Evolutionary conservation across 2,113 vertebrate species (phyloP), one percentile per base, ranked within the genome.

Genomic region (Vanacampus margaritifer): DNA sequence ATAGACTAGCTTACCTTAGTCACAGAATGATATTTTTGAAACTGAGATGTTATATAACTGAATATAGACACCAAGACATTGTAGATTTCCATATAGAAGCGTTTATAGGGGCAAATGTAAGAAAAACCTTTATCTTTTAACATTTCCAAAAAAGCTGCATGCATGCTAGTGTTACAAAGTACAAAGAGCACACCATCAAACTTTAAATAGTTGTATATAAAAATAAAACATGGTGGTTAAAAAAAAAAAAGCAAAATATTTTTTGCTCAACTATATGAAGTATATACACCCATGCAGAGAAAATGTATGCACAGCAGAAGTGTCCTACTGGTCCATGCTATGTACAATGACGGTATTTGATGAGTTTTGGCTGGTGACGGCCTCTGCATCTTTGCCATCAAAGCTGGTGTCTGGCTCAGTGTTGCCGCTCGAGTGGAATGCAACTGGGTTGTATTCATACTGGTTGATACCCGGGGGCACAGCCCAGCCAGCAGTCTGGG

Each of bases 131-230:
- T 26, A 28, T 24, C 53, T 28, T 79, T 43, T 62, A 60, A 50
- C 21, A 1, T 12, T 67, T 51, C 21, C n/a, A 53, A 80, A 78
- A 69, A 71, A 13, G 64, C 6, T n/a, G 13, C 54, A 54, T 51
- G 37, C 28, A 19, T 23, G 39, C 41, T 48, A 48, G 14, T 17
- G 61, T 74, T 14, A 65, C 11, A 13, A 76, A 85, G 69, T n/a
- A 36, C 68, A 74, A 62, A 70, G 64, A 82, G 78, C 65, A 69
- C 66, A 66, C 35, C 59, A 74, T 78, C 50, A 71, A 35, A 69
- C 58, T 69, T 84, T 86, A 89, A 87, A 84, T 88, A 86, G 64
- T 77, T 76, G 67, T 28, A 32, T 88, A 84, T 74, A 84, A 88
- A 84, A 88, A 86, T 75, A 78, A 70, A 85, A 75, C 71, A 50